Evolutionary conservation across 30 jellyfish, hydroid and myxozoan species (phyloP), one percentile per base, ranked within the genome.

Genomic region (Pseudorhiza aurosa): DNA sequence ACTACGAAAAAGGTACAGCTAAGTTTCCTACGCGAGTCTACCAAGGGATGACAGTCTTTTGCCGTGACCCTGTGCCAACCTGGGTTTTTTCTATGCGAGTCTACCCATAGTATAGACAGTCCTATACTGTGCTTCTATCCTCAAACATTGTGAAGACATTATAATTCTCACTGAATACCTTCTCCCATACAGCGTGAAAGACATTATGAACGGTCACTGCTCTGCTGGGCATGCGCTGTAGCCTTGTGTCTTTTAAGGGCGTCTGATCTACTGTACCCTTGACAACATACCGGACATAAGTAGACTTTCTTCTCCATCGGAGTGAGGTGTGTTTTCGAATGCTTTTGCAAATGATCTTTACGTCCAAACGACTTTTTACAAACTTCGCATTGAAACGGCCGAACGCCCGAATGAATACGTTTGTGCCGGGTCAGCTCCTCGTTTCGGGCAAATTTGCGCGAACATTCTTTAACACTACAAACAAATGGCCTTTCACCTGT

Each of bases 371-470:
- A 15, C 43, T 75, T 85, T 32, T 64, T 39, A 43, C 96, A 85
- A 9, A 47, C 9, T 8, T 25, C 33, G 59, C 96, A 85, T 11
- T n/a, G 15, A 55, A 60, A 85, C 21, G 96, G 96, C 7, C 96
- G 88, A 17, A 68, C 63, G n/a, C 96, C 96, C 2, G 96, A 51
- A 57, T 85, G 96, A 15, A 85, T 85, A 22, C 96, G 56, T 46
- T 85, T 85, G 58, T 85, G 96, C 17, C 96, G 88, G 22, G 96
- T 85, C 26, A 85, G 76, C 27, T 85, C 96, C 32, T 85, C 96
- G 63, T 85, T 85, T 22, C 96, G 75, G 40, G 96, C 87, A 42
- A 85, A 85, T 22, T 85, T 67, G 2, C 85, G 50, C 55, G 68
- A 17, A 32, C 96, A 85, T 33, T 85, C 96, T 11, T 43, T 42